Conservation (phyloP, 2,888 invertebrate species). For the Cephus sareptanus region DNA sequence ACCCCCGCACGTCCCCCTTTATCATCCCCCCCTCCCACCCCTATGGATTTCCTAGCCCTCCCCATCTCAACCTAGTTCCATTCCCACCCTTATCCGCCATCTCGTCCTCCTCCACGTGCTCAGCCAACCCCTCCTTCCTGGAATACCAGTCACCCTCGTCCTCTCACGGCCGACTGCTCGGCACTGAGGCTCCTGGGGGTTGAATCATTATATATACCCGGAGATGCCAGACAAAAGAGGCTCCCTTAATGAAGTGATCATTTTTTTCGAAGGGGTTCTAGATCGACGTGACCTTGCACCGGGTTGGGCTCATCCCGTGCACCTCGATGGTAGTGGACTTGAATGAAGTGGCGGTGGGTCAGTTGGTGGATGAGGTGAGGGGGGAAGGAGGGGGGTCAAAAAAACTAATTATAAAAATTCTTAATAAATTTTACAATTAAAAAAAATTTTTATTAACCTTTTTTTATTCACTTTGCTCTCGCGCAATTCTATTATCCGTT, state of each 20-base stretch:
- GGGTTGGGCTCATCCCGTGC: background rate
- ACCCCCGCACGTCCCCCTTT: background rate
- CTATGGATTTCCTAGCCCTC: slow-evolving; percentile 4
- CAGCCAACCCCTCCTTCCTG: background rate
- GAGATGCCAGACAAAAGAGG: slow-evolving; percentile 1
- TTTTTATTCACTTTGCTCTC: background rate
- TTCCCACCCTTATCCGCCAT: background rate
- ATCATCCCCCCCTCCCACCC: background rate
- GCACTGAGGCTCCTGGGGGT: slow-evolving; percentile 8
- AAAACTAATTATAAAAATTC: background rate
- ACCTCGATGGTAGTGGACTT: too few species aligned
- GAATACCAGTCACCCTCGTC: slow-evolving; percentile 1
- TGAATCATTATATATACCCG: slow-evolving; percentile 20
- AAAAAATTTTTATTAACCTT: background rate
- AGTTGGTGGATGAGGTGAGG: background rate
- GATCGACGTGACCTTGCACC: background rate
- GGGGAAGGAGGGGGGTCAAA: too few species aligned
- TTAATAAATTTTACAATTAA: background rate
- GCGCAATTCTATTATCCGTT: background rate
- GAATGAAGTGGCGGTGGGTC: background rate
- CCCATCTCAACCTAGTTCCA: background rate
- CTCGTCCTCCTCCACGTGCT: slow-evolving; percentile 10
- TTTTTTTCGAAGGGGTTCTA: background rate
- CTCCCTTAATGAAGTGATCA: slow-evolving; percentile 25
- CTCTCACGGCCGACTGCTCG: slow-evolving; percentile 12